Evolutionary conservation across 2,113 vertebrate species (phyloP), one percentile per base, ranked within the genome.

Genomic region (Bostrychus sinensis): DNA sequence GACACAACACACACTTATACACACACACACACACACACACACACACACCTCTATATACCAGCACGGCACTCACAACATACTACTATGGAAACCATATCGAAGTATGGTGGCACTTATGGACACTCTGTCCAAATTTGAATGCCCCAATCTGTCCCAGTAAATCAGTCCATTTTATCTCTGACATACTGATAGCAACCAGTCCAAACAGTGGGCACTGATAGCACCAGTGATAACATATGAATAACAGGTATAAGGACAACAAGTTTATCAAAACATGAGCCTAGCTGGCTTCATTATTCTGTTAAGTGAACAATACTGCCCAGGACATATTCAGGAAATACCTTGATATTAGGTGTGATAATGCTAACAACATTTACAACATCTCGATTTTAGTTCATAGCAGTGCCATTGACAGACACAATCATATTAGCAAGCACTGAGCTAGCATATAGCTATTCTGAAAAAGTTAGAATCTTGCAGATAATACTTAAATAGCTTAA

Each of bases 1-100:
- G 82, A 88, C 83, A 78, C 53, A 81, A 87, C 78, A 87, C 73
- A 67, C 57, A 69, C 11, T 55, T 54, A 88, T 76, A 85, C 82
- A 75, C 43, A 78, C 37, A 85, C 77, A 86, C 71, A 65, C 57
- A 66, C 10, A 50, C 20, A 53, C 55, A 66, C 53, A 58, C 9
- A 53, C 20, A 48, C 30, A 39, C 43, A 46, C 56, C 17, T 45
- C 45, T 23, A 37, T 34, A 39, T 22, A 54, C 56, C 46, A 62
- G 17, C 12, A 23, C 62, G 51, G 30, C 23, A 37, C 46, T 22
- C 62, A 70, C 34, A 70, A 38, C 59, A 66, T 25, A 46, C 14
- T 58, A 66, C 45, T 25, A 60, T 69, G 32, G 57, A 26, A 68
- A 57, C 65, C 38, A 60, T 19, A 48, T 14, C 4, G 3, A 37